These are phyloP conservation scores for Electrophaes corylata DNA, from an alignment of 2,888 invertebrate genomes.

Conservation along the genomic window DNA sequence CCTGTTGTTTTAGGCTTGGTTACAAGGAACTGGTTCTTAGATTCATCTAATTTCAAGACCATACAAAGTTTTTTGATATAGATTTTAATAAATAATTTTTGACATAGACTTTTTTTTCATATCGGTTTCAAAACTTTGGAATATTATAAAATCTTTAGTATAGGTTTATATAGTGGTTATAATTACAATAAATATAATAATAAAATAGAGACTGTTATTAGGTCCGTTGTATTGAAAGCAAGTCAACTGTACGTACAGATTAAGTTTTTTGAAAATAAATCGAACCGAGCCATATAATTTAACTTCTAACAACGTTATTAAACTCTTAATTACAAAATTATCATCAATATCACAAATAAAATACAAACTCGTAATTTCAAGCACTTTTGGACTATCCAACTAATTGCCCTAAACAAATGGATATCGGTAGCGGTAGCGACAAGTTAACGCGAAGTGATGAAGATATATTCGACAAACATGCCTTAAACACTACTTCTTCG, in stretches of 20 bases:
- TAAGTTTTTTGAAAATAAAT: slow-evolving; percentile 34
- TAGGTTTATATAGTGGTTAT: no score
- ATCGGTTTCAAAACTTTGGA: no score
- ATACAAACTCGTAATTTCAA: slow-evolving; percentile 59
- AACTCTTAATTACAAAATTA: slow-evolving; percentile 81
- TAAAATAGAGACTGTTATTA: slow-evolving; percentile 7
- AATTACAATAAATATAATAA: no score
- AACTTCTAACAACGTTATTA: slow-evolving; percentile 75
- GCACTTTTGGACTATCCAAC: slow-evolving; percentile 37
- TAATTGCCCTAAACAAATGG: neutral
- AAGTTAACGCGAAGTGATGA: neutral
- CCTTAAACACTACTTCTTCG: neutral
- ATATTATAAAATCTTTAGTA: no score
- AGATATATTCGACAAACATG: neutral
- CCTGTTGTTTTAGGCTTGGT: no score
- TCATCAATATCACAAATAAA: slow-evolving; percentile 81
- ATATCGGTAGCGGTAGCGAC: neutral
- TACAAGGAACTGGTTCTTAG: no score
- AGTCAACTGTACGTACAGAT: slow-evolving; percentile 15
- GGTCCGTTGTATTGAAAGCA: slow-evolving; percentile 29
- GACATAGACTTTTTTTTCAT: no score
- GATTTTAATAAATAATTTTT: slow-evolving; percentile 10
- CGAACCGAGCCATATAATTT: slow-evolving; percentile 73
- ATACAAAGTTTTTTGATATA: no score
- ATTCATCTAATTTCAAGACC: no score